Percentiles rank a stretch among this genome's conserved stretches.
Evolutionary conservation across 2,113 vertebrate species (phyloP).

Genomic region (Cardinalis cardinalis): DNA sequence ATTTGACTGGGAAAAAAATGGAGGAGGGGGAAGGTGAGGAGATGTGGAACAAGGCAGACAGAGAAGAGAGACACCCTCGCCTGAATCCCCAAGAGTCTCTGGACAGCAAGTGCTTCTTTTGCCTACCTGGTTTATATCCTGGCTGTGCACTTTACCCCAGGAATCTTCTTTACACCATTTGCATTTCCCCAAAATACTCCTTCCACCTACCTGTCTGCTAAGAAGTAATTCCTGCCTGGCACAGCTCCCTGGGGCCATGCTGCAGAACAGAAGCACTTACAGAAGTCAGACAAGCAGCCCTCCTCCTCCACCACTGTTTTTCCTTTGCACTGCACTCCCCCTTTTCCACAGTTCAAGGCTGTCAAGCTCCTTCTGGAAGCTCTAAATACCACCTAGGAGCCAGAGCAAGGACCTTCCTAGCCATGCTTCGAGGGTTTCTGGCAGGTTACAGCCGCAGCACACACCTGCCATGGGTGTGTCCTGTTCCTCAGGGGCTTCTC

Average conservation of each 20-base stretch:
- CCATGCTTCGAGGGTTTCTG: background rate
- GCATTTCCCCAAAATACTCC: background rate
- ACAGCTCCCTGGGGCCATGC: background rate
- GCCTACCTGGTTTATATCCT: background rate
- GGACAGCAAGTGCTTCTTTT: background rate
- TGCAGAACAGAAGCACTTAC: background rate
- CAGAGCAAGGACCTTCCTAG: background rate
- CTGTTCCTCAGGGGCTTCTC: background rate
- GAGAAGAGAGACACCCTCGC: background rate
- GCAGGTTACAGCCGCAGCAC: background rate
- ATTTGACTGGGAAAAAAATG: background rate
- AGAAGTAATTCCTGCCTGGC: background rate
- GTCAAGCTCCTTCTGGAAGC: background rate
- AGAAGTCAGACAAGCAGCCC: background rate
- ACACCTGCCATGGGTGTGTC: background rate
- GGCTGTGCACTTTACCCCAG: background rate
- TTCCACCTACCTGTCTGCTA: background rate
- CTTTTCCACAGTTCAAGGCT: background rate
- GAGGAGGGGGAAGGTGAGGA: rapidly evolving
- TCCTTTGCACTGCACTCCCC: background rate
- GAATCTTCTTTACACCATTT: background rate
- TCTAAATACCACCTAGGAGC: background rate
- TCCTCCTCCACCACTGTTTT: background rate
- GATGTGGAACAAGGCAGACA: background rate
- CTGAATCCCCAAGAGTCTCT: background rate